These are phyloP conservation scores for Rhinogobio ventralis DNA, from an alignment of 2,797 vertebrate genomes.

Conservation along the genomic window DNA sequence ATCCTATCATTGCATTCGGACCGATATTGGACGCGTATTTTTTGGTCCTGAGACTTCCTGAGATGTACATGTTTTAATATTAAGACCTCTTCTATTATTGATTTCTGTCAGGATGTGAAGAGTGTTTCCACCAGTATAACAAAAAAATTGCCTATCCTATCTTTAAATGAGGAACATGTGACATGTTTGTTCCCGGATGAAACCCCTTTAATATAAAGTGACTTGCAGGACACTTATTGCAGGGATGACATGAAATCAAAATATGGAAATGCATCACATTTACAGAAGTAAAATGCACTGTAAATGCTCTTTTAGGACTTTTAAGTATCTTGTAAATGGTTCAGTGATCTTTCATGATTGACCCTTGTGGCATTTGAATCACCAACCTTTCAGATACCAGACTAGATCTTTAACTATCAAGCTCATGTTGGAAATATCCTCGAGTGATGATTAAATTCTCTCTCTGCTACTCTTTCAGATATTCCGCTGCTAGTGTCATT, in stretches of 20 bases:
- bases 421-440: not conserved
- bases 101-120: too few relatives aligned
- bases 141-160: too few relatives aligned
- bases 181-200: too few relatives aligned
- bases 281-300: not conserved
- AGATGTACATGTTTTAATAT: too few relatives aligned
- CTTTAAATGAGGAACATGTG: too few relatives aligned
- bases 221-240: not conserved
- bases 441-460: not conserved
- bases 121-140: too few relatives aligned
- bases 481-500: conserved; percentile 92
- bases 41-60: too few relatives aligned
- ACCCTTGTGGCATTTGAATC: not conserved
- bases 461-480: conserved; percentile 73
- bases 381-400: not conserved
- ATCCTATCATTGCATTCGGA: too few relatives aligned
- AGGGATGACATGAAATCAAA: not conserved
- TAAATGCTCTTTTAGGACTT: not conserved
- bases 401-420: not conserved
- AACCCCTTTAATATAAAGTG: not conserved
- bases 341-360: not conserved
- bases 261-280: not conserved
- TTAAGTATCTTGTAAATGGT: not conserved
- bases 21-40: too few relatives aligned
- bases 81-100: too few relatives aligned